Evolutionary conservation across 2,797 vertebrate species (phyloP).

Genomic region (Octomys mimax): DNA sequence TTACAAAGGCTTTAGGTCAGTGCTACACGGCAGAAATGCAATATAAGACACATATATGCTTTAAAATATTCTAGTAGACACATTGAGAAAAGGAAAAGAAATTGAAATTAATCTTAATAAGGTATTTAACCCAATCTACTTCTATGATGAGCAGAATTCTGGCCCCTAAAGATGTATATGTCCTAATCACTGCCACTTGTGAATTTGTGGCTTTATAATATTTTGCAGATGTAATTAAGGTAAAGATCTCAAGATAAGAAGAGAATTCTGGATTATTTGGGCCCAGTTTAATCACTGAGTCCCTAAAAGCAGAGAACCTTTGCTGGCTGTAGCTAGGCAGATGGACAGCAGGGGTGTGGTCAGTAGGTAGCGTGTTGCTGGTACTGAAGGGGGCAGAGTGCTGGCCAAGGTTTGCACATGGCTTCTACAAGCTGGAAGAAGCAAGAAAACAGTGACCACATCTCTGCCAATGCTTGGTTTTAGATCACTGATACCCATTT

Average conservation of each 20-base stretch:
- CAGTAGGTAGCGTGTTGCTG: background rate
- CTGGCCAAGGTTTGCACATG: background rate
- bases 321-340: background rate
- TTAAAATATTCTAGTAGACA: background rate
- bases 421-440: background rate
- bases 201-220: background rate
- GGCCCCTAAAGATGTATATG: background rate
- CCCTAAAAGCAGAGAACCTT: background rate
- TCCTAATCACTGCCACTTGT: background rate
- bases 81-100: background rate
- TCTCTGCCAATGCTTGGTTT: background rate
- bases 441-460: background rate
- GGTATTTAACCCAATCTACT: background rate
- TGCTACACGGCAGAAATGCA: background rate
- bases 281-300: background rate
- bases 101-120: background rate
- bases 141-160: background rate
- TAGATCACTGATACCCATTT: background rate
- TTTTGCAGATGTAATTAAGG: background rate
- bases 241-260: background rate
- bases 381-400: background rate
- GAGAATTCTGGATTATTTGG: background rate
- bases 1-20: background rate
- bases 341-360: background rate
- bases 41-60: background rate